A percentile compares a stretch with the other conserved stretches of the same genome.
Conservation (phyloP, 2,888 invertebrate species). For the Drosophila multiciliata region DNA sequence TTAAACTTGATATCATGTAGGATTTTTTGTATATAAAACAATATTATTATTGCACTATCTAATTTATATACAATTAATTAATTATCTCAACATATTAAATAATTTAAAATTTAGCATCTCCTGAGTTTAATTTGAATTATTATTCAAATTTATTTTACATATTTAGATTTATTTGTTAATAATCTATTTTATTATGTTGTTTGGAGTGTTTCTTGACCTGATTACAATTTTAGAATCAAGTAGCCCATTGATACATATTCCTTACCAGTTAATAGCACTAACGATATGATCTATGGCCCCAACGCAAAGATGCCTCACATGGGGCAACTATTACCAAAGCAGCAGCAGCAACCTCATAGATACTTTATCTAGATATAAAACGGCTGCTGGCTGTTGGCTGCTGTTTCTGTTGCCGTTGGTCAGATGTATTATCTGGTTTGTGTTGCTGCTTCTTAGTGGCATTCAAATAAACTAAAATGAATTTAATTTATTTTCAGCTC, state of each 20-base stretch:
- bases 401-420: conserved; percentile 1
- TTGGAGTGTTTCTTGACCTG: conserved; percentile 6
- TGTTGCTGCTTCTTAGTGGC: conserved; percentile 13
- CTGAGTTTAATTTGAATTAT: background rate
- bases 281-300: conserved; percentile 27
- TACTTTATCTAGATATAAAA: conserved; percentile 68
- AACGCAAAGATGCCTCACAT: conserved; percentile 31
- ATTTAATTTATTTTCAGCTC: conserved; percentile 71
- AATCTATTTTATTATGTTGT: background rate
- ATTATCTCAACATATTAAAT: background rate
- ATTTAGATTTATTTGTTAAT: background rate
- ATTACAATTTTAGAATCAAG: conserved; percentile 25
- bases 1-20: background rate
- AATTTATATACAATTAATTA: background rate
- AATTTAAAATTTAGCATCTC: background rate
- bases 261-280: conserved; percentile 40
- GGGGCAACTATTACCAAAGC: conserved; percentile 19
- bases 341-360: conserved; percentile 47
- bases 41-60: background rate
- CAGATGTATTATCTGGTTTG: conserved; percentile 38
- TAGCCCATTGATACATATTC: conserved; percentile 37
- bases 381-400: conserved; percentile 31
- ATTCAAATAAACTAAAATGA: conserved; percentile 59
- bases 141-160: background rate
- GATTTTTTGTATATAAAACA: background rate